These are phyloP conservation scores for Eunapius fragilis DNA, from an alignment of 37 sponge, comb jelly and placozoan species.

Conservation along the genomic window DNA sequence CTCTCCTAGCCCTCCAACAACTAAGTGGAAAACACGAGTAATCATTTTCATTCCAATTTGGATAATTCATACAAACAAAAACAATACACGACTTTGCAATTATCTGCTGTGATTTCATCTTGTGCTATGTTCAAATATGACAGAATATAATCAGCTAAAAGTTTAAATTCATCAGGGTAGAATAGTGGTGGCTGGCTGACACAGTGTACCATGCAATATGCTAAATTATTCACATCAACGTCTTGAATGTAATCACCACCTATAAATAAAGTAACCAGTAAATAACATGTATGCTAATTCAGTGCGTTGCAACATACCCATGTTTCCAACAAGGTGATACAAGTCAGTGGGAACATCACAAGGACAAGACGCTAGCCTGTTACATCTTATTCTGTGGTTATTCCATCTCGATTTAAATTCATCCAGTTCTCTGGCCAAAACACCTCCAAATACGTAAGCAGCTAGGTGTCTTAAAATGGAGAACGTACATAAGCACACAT, in stretches of 20 bases:
- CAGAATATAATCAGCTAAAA: slow-evolving; percentile 11
- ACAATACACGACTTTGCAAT: slow-evolving; percentile 1
- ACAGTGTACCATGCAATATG: slow-evolving; percentile 18
- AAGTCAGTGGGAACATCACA: slow-evolving; percentile 41
- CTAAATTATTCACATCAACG: slow-evolving; percentile 27
- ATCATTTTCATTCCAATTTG: slow-evolving; percentile 3
- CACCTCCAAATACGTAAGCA: neutral
- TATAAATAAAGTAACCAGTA: neutral
- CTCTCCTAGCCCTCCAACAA: neutral
- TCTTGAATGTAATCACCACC: slow-evolving; percentile 13
- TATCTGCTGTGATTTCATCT: neutral
- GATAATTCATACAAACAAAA: neutral
- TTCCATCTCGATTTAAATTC: slow-evolving; percentile 47
- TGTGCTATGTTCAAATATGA: neutral
- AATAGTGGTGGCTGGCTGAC: slow-evolving; percentile 4
- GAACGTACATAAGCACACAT: slow-evolving; percentile 10
- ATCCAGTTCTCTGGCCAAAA: slow-evolving; percentile 23
- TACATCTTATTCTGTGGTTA: slow-evolving; percentile 23
- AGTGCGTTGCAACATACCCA: slow-evolving; percentile 5
- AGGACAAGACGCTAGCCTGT: neutral
- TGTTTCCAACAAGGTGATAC: slow-evolving; percentile 18
- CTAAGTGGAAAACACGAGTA: neutral
- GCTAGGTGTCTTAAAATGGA: neutral
- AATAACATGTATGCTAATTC: neutral
- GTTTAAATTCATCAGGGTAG: slow-evolving; percentile 30